These are phyloP conservation scores for Neolamprologus hecqui DNA, from an alignment of 2,113 vertebrate species.

Conservation along the genomic window DNA sequence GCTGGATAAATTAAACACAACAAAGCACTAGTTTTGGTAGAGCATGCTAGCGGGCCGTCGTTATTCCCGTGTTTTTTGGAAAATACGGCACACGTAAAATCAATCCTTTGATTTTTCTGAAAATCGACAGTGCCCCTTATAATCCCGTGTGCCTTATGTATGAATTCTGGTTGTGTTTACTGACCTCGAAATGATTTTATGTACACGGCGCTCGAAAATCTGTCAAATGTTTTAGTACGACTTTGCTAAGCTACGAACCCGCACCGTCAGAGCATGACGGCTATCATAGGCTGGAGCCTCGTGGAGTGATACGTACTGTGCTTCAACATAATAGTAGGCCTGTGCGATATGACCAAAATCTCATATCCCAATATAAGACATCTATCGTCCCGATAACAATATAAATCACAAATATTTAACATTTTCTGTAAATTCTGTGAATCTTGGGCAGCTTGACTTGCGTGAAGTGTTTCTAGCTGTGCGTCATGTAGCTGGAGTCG, in stretches of 20 bases:
- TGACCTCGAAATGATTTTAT: rapidly evolving
- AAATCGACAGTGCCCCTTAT: rapidly evolving
- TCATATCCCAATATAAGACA: rapidly evolving
- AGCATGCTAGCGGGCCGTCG: rapidly evolving
- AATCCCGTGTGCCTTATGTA: rapidly evolving
- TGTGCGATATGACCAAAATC: too few relatives aligned
- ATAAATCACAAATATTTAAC: too few relatives aligned
- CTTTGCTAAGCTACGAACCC: rapidly evolving
- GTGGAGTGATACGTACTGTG: too few relatives aligned
- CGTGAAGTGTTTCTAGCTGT: too few relatives aligned
- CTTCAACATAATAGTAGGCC: not conserved
- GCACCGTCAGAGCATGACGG: rapidly evolving
- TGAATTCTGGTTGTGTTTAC: not conserved
- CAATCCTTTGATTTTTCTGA: too few relatives aligned
- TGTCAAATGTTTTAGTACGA: rapidly evolving
- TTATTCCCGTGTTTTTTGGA: not conserved
- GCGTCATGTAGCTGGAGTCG: too few relatives aligned
- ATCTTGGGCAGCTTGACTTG: rapidly evolving
- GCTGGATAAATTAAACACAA: not conserved
- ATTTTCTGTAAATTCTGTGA: too few relatives aligned
- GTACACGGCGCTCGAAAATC: rapidly evolving
- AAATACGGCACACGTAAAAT: not conserved
- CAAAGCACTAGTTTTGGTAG: not conserved
- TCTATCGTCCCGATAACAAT: too few relatives aligned
- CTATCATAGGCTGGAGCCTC: too few relatives aligned